phyloP scores from a whole-genome alignment of 2,888 invertebrate genomes.

The Drosophila quinaria region DNA sequence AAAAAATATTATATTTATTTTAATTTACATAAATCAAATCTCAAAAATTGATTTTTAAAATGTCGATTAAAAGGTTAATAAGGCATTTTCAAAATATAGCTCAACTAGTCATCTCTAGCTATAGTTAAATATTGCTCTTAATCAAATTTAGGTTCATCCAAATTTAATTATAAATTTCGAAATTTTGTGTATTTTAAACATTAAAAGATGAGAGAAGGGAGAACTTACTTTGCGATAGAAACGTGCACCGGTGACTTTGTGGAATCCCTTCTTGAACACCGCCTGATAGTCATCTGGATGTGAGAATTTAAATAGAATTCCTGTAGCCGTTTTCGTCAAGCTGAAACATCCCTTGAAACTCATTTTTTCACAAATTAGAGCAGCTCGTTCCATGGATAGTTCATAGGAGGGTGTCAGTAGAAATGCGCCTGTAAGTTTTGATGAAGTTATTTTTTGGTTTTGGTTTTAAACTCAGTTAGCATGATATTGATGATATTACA shows the following conservation, averaged over 20 bases:
- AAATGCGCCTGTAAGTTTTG: constrained; percentile 88
- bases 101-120: not conserved
- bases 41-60: no score
- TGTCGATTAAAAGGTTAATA: no score
- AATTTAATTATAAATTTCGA: not conserved
- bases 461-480: constrained; percentile 12
- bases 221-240: constrained; percentile 92
- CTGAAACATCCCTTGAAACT: constrained; percentile 95
- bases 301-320: constrained; percentile 95
- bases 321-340: constrained; percentile 94
- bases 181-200: not conserved
- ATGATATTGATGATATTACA: constrained; percentile 5
- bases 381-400: constrained; percentile 94
- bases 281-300: constrained; percentile 94
- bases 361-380: constrained; percentile 94
- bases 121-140: not conserved
- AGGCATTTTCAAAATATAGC: no score
- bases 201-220: rapidly evolving
- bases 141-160: not conserved
- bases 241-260: constrained; percentile 93
- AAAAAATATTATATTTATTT: no score
- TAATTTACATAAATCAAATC: no score
- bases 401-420: constrained; percentile 94
- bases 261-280: constrained; percentile 94
- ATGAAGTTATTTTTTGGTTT: constrained; percentile 19